Evolutionary conservation across 2,113 vertebrate species (phyloP).

Genomic region (Catharus bicknelli): DNA sequence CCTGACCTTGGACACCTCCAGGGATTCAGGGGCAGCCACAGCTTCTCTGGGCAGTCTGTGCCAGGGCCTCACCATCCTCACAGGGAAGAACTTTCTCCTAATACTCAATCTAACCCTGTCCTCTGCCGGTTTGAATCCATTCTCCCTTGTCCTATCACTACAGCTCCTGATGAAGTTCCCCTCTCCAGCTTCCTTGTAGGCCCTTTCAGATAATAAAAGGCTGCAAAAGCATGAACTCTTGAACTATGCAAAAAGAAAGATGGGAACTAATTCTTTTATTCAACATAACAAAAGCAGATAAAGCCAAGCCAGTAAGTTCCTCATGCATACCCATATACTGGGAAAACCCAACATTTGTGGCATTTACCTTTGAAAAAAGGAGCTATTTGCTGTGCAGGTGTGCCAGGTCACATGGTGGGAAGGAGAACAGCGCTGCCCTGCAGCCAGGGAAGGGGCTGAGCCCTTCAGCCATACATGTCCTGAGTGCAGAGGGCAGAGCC

Average conservation of each 20-base stretch:
- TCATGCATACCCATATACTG: fast-evolving
- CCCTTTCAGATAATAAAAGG: not conserved
- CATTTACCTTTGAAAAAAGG: constrained; percentile 6
- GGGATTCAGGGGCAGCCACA: not conserved
- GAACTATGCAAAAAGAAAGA: fast-evolving
- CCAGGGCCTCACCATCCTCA: not conserved
- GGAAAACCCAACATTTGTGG: not conserved
- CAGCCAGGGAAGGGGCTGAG: not conserved
- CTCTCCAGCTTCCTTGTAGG: not conserved
- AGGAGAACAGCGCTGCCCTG: not conserved
- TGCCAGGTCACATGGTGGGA: constrained; percentile 18
- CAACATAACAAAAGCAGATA: not conserved
- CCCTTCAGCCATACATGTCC: not conserved
- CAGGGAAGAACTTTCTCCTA: not conserved
- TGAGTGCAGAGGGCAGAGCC: not conserved
- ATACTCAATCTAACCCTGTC: not conserved
- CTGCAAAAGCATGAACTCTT: not conserved
- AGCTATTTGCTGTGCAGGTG: not conserved
- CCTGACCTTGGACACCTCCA: not conserved
- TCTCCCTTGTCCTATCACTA: not conserved
- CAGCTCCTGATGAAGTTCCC: not conserved
- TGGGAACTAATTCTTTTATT: fast-evolving
- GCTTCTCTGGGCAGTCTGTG: not conserved
- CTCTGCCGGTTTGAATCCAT: not conserved
- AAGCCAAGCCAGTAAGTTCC: not conserved